Base-by-base conservation (phyloP, 1,140 invertebrate genomes). In the Pseudobourletiella spinata region DNA sequence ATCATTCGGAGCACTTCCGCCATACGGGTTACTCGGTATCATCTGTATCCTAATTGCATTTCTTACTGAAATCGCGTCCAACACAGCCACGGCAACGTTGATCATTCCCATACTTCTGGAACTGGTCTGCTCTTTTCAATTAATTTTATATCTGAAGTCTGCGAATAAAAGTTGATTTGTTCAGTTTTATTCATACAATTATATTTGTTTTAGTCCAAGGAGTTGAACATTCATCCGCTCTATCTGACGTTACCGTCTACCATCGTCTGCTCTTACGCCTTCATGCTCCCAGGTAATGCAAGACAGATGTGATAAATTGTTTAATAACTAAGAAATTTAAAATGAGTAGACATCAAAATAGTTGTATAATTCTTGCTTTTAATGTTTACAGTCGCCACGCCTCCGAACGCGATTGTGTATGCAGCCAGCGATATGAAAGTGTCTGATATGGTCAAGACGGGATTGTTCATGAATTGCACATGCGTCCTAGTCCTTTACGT, bases 181-280 rank as follows among this genome's bases (percentile, higher is more conserved):
- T n/a, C n/a, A n/a, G n/a, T n/a, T n/a, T n/a, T n/a, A n/a, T n/a
- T n/a, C n/a, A n/a, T n/a, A n/a, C n/a, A n/a, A n/a, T n/a, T n/a
- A n/a, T n/a, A n/a, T 70, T 51, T 63, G 64, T 60, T 72, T 71
- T 74, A 83, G 83, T 80, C 84, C 25, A 72, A 83, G 28, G 77
- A 78, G 0, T 79, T 87, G 67, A 72, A 81, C 67, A 79, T 86
- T 46, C 87, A 95, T 79, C 92, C 93, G 0, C 72, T 95, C 55
- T 91, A 87, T 74, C 78, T 94, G 71, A 91, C 95, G 81, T 76
- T 95, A 61, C 91, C 93, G 0, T 84, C 88, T 0, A 82, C 89
- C 0, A 73, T 87, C 46, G 83, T 82, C 11, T 89, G 86, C 73
- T 91, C 88, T 11, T 92, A 79, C 68, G 80, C 81, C 16, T 84